These are phyloP conservation scores for Pseudochirops corinnae DNA, from an alignment of 2,797 vertebrate species.

Conservation along the genomic window DNA sequence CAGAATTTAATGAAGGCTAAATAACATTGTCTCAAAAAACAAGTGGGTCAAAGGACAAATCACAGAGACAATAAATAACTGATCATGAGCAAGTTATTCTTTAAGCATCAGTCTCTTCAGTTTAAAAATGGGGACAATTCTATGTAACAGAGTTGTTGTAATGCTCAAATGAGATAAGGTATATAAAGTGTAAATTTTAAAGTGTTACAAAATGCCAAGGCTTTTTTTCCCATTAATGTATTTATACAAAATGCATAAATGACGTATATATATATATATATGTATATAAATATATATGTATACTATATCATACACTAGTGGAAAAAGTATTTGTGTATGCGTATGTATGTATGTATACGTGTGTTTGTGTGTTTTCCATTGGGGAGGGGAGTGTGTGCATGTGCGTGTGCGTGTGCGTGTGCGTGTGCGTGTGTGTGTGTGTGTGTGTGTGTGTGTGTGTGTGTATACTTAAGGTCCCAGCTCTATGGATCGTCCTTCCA, in stretches of 20 bases:
- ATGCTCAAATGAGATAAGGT: not conserved
- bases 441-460: too few relatives aligned
- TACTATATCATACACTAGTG: too few relatives aligned
- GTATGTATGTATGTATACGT: too few relatives aligned
- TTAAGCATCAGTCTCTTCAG: not conserved
- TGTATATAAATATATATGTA: too few relatives aligned
- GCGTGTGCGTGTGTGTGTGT: too few relatives aligned
- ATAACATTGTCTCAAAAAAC: not conserved
- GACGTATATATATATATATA: too few relatives aligned
- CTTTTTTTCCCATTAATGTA: not conserved
- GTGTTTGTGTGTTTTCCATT: too few relatives aligned
- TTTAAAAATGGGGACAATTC: not conserved
- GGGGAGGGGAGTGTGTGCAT: too few relatives aligned
- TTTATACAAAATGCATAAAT: not conserved
- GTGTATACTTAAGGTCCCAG: not conserved
- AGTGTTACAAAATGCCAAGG: not conserved
- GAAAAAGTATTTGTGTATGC: too few relatives aligned
- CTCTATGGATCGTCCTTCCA: not conserved
- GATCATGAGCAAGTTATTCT: not conserved
- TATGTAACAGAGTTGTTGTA: not conserved
- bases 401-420: too few relatives aligned
- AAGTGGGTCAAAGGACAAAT: not conserved
- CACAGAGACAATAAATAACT: not conserved
- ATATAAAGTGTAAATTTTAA: not conserved
- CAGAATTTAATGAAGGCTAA: not conserved